phyloP scores from a whole-genome alignment of 2,888 invertebrate genomes.

The Machimus atricapillus region DNA sequence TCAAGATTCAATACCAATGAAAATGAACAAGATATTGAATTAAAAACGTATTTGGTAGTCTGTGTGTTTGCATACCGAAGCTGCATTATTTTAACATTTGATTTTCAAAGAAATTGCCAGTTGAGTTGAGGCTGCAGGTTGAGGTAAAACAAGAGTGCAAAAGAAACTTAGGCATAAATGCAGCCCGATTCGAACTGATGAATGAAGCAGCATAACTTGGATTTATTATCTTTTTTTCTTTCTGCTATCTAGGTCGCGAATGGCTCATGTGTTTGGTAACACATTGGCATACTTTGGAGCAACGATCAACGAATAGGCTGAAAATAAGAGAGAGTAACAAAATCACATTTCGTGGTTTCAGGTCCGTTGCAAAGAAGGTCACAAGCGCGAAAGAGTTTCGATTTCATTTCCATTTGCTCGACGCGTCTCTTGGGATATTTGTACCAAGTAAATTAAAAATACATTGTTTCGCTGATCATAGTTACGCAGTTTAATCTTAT shows the following conservation, averaged over 20 bases:
- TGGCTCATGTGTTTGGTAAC: not conserved
- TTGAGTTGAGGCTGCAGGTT: not conserved
- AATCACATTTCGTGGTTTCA: not conserved
- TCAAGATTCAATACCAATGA: too few relatives aligned
- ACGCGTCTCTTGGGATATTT: not conserved
- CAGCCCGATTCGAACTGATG: not conserved
- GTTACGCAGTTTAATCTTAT: not conserved
- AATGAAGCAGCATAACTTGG: not conserved
- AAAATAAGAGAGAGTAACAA: not conserved
- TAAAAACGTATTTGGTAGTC: not conserved
- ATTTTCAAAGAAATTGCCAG: not conserved
- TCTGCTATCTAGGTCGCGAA: not conserved
- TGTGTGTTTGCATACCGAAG: not conserved
- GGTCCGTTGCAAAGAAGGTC: slow-evolving; percentile 36
- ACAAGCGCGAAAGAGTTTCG: slow-evolving; percentile 40
- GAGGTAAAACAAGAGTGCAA: not conserved
- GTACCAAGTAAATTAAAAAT: not conserved
- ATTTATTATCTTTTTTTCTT: not conserved
- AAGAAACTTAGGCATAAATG: not conserved
- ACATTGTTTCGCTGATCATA: not conserved
- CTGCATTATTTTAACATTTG: not conserved
- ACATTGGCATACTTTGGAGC: not conserved
- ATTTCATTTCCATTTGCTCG: slow-evolving; percentile 39
- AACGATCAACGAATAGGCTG: not conserved
- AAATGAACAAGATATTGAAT: not conserved